phyloP scores from a whole-genome alignment of 2,797 vertebrate genomes.

The Ispidina picta region DNA sequence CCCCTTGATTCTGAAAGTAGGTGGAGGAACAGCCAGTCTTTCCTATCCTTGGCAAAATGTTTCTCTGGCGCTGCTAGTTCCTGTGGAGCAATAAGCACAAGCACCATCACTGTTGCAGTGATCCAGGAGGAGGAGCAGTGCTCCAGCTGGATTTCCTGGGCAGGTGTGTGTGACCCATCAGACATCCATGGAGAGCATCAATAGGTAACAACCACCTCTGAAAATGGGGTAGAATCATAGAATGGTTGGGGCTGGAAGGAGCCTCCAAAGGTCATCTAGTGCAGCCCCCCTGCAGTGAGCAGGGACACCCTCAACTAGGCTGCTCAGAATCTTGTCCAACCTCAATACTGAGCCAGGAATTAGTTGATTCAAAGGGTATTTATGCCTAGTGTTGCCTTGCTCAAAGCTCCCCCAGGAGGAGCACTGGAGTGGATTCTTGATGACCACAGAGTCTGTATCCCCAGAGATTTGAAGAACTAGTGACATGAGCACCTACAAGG shows the following conservation, averaged over 20 bases:
- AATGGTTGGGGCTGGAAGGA: too few species aligned
- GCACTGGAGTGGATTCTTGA: background rate
- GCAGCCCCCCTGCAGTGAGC: too few species aligned
- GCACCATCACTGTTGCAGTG: background rate
- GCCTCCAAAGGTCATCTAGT: too few species aligned
- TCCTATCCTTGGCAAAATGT: slow-evolving; percentile 55
- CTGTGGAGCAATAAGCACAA: background rate
- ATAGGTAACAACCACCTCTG: background rate
- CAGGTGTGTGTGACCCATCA: background rate
- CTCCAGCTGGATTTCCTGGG: background rate
- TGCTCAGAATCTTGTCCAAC: too few species aligned
- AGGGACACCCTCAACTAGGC: too few species aligned
- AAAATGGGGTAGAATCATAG: background rate
- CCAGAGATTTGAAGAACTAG: background rate
- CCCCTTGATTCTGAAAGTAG: slow-evolving; percentile 61
- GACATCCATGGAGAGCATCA: background rate
- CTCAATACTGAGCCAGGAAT: background rate
- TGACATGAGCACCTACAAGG: accelerated
- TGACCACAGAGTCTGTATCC: background rate
- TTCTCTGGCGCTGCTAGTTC: background rate
- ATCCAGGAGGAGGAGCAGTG: background rate
- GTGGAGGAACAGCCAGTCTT: slow-evolving; percentile 64
- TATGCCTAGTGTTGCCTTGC: background rate
- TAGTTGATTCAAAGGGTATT: background rate
- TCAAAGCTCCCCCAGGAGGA: background rate